A percentile compares a stretch with the other conserved stretches of the same genome.
Evolutionary conservation across 2,888 invertebrate species (phyloP).

Genomic region (Meta bourneti): DNA sequence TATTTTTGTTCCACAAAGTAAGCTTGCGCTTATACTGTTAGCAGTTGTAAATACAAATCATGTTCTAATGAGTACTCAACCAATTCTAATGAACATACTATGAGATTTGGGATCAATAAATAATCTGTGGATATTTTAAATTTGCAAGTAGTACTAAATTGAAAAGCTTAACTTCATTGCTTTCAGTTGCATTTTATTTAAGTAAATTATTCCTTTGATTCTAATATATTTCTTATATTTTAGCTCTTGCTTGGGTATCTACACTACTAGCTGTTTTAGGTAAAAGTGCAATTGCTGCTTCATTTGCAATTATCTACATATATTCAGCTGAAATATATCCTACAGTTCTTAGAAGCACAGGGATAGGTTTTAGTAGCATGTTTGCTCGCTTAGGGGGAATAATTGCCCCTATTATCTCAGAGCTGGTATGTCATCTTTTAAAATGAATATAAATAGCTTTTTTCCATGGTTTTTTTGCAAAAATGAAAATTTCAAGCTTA

Average conservation of each 20-base stretch:
- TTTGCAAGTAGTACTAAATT: too few species aligned
- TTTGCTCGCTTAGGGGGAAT: constrained; percentile 77
- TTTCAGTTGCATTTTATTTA: neutral
- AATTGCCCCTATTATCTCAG: constrained; percentile 76
- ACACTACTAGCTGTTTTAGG: constrained; percentile 86
- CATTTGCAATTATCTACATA: constrained; percentile 87
- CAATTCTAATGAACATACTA: too few species aligned
- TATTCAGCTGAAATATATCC: constrained; percentile 86
- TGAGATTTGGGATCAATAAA: too few species aligned
- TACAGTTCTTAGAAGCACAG: constrained; percentile 83
- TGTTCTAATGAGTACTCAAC: too few species aligned
- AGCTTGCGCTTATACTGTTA: constrained; percentile 46
- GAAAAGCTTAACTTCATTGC: neutral
- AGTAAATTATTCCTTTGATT: neutral
- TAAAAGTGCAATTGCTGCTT: constrained; percentile 86
- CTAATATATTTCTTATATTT: neutral
- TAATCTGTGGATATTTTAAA: too few species aligned
- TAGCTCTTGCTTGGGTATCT: constrained; percentile 81
- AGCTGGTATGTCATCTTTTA: constrained; percentile 67
- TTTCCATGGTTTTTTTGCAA: too few species aligned
- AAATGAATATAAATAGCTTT: too few species aligned
- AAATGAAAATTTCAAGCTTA: too few species aligned
- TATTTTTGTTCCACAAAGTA: constrained; percentile 90
- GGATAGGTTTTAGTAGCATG: constrained; percentile 77
- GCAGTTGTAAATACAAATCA: too few species aligned